These are phyloP conservation scores for Alviniconcha strummeri DNA, from an alignment of 2,888 invertebrate species.

Conservation along the genomic window DNA sequence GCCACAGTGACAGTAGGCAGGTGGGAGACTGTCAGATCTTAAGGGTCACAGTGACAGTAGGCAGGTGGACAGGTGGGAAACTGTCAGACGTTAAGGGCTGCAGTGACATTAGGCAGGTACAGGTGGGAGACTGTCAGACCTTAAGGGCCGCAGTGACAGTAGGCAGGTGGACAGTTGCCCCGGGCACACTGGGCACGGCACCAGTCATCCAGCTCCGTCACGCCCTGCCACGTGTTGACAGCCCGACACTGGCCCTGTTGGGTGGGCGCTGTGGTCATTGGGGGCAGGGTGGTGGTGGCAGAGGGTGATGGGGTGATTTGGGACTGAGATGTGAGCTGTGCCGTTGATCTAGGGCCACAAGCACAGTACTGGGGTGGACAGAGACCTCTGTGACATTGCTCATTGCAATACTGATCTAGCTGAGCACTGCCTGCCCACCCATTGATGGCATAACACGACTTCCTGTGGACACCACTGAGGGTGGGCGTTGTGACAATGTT, in stretches of 20 bases:
- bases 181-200: constrained; percentile 11
- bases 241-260: background rate
- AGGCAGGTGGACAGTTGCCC: constrained; percentile 18
- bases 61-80: background rate
- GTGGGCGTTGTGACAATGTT: too few species aligned
- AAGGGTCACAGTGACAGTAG: too few species aligned
- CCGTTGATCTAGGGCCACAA: background rate
- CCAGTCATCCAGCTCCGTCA: constrained; percentile 20
- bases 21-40: too few species aligned
- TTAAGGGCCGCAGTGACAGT: constrained; percentile 1
- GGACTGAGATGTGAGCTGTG: background rate
- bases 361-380: constrained; percentile 30
- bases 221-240: constrained; percentile 11
- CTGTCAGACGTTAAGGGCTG: too few species aligned
- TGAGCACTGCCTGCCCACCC: constrained; percentile 20
- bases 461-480: background rate
- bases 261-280: background rate
- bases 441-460: constrained; percentile 7
- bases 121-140: too few species aligned
- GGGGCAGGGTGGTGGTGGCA: background rate
- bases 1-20: too few species aligned
- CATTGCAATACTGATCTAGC: constrained; percentile 14
- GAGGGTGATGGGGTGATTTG: background rate
- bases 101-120: too few species aligned
- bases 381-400: background rate